A percentile compares a stretch with the other conserved stretches of the same genome.
These are phyloP conservation scores for Corythoichthys intestinalis DNA, from an alignment of 2,113 vertebrate species.

Conservation along the genomic window DNA sequence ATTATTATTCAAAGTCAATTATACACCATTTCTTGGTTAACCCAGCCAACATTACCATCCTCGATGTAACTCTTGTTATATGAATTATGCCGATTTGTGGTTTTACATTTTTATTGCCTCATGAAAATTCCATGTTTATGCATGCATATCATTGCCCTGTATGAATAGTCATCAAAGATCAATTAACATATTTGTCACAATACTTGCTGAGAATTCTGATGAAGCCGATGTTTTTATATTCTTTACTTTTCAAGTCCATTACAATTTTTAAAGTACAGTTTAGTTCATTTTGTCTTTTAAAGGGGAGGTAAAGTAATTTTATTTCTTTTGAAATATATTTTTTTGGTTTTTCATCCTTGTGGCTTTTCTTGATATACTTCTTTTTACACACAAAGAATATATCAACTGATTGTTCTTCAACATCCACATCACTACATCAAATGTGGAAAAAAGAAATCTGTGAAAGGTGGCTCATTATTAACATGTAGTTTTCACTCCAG, in stretches of 20 bases:
- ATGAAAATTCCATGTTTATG: slow-evolving; percentile 66
- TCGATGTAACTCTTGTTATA: slow-evolving; percentile 7
- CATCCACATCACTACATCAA: too few relatives aligned
- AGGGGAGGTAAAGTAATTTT: too few relatives aligned
- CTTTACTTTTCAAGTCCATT: slow-evolving; percentile 16
- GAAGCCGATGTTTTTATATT: slow-evolving; percentile 16
- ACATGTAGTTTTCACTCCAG: too few relatives aligned
- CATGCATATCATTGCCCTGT: slow-evolving; percentile 63
- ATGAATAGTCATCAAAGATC: slow-evolving; percentile 69
- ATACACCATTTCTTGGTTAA: slow-evolving; percentile 1
- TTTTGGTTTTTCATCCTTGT: too few relatives aligned
- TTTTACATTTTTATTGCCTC: slow-evolving; percentile 67
- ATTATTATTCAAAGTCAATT: slow-evolving; percentile 1
- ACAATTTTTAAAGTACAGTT: too few relatives aligned
- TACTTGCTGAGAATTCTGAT: slow-evolving; percentile 42
- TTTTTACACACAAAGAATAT: too few relatives aligned
- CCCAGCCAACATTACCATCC: slow-evolving; percentile 3
- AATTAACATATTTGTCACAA: slow-evolving; percentile 69
- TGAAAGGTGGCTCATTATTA: too few relatives aligned
- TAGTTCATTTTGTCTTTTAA: too few relatives aligned
- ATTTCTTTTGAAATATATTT: too few relatives aligned
- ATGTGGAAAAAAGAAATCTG: too few relatives aligned
- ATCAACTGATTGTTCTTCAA: too few relatives aligned
- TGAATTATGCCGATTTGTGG: slow-evolving; percentile 17
- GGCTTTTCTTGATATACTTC: too few relatives aligned